These are phyloP conservation scores for Austrofundulus limnaeus DNA, from an alignment of 2,113 vertebrate genomes.

Conservation along the genomic window DNA sequence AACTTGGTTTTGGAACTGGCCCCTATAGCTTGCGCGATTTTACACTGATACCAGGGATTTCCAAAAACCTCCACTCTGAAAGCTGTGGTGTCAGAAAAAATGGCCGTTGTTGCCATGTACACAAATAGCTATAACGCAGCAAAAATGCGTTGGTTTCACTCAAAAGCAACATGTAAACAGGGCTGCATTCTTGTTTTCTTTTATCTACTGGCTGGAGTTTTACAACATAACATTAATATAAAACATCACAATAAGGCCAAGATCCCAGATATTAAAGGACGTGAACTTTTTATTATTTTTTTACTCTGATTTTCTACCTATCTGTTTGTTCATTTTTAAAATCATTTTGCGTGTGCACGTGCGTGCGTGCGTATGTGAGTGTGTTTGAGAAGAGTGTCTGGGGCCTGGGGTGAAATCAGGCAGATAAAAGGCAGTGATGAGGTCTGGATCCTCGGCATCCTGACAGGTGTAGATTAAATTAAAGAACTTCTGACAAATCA, in stretches of 20 bases:
- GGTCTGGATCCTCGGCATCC: constrained; percentile 90
- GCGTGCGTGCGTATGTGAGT: constrained; percentile 32
- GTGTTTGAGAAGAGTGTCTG: constrained; percentile 62
- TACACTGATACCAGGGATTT: no score
- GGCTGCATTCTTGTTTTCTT: neutral
- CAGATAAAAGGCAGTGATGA: constrained; percentile 90
- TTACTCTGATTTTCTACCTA: constrained; percentile 22
- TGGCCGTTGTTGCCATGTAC: no score
- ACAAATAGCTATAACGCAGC: no score
- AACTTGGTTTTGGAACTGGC: no score
- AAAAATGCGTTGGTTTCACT: no score
- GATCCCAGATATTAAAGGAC: constrained; percentile 22
- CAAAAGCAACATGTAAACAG: no score
- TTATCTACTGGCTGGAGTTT: constrained; percentile 6
- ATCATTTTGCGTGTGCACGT: constrained; percentile 17
- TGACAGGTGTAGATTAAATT: constrained; percentile 99
- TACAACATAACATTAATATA: constrained; percentile 23
- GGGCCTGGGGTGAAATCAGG: constrained; percentile 87
- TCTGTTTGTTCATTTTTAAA: constrained; percentile 56
- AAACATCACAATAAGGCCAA: constrained; percentile 27
- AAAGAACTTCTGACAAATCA: constrained; percentile 98
- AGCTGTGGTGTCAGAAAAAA: no score
- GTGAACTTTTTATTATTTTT: constrained; percentile 32
- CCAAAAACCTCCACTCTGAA: no score
- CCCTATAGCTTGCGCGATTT: no score